Evolutionary conservation across 2,888 invertebrate genomes (phyloP).

Genomic region (Macrosoma leucophasiata): DNA sequence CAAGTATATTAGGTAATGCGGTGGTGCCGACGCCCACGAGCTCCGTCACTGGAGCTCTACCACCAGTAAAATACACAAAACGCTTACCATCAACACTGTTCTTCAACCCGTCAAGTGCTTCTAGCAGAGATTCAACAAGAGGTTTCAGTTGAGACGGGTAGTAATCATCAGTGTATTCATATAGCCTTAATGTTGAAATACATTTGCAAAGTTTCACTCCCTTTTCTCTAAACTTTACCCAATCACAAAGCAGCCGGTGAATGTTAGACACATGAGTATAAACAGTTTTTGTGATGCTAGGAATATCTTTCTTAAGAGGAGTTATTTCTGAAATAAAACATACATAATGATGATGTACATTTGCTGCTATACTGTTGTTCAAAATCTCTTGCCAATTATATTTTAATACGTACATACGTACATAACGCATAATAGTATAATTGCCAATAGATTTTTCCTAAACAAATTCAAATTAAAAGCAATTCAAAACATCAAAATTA

Average conservation of each 20-base stretch:
- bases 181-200: conserved; percentile 45
- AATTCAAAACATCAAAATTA: too few species aligned
- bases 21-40: too few species aligned
- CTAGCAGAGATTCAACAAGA: conserved; percentile 43
- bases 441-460: too few species aligned
- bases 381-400: too few species aligned
- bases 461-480: too few species aligned
- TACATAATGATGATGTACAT: too few species aligned
- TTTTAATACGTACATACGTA: too few species aligned
- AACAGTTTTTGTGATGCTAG: conserved; percentile 54
- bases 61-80: conserved; percentile 2
- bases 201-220: conserved; percentile 47
- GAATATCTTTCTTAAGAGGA: conserved; percentile 47
- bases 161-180: conserved; percentile 50
- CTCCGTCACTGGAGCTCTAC: too few species aligned
- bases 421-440: too few species aligned
- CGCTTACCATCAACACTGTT: conserved; percentile 46
- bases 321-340: conserved; percentile 51
- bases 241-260: conserved; percentile 45
- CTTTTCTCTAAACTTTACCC: conserved; percentile 48
- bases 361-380: too few species aligned
- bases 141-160: conserved; percentile 49
- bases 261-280: conserved; percentile 53
- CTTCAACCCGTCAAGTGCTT: conserved; percentile 39
- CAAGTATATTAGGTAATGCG: too few species aligned